Evolutionary conservation across 2,888 invertebrate genomes (phyloP), one percentile per base, ranked within the genome.

Genomic region (Amphipoea oculea): DNA sequence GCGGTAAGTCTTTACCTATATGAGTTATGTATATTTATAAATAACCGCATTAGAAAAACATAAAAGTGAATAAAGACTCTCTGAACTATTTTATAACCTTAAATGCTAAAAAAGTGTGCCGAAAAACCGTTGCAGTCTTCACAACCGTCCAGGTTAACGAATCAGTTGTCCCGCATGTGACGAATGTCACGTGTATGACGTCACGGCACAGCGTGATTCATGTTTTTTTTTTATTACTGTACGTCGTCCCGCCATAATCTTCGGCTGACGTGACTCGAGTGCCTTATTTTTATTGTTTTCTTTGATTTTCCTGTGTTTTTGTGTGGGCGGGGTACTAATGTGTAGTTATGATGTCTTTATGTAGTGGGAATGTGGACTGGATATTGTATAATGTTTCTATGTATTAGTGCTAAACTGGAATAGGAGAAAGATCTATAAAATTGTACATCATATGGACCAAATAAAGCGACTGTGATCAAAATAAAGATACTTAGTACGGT

Each of bases 231-330:
- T 89, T 89, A 89, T 82, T 76, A 84, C 75, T 72, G 63, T 62
- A 74, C 77, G 76, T 73, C 70, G 83, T 69, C 67, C 78, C 68
- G 68, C 76, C 79, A 81, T 89, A 89, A 89, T 90, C 86, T 84
- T 87, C 57, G 60, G 57, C 76, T 89, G 89, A 89, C 90, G 90
- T 89, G 89, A 87, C 87, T 86, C 36, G 89, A 66, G 78, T 84
- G 45, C 65, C 57, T 72, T 85, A 89, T 87, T 89, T 87, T 78
- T 83, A 89, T 87, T 81, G 81, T 88, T 83, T 83, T 80, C 79
- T 90, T 81, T 87, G 89, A 89, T 89, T 89, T 86, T 77, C n/a
- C 40, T 62, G 60, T 63, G 45, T 78, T 74, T 81, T 71, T 70
- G 29, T 74, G 73, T 69, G 60, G 20, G 42, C 11, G 29, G 40